Base-by-base conservation (phyloP, 2,113 vertebrate species). In the Cacatua alba region DNA sequence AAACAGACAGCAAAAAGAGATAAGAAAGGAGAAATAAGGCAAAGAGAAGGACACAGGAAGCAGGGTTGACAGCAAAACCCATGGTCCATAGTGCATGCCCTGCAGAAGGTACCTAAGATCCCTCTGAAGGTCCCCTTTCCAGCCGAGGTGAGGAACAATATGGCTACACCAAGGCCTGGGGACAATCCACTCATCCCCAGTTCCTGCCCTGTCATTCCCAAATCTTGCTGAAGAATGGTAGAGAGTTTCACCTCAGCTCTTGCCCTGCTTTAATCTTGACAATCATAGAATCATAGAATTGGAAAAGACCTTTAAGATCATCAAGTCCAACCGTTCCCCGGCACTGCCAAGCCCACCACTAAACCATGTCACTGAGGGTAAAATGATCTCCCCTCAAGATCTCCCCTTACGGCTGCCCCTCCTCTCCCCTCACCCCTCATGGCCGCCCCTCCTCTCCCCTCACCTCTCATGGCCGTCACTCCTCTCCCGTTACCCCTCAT, bases 31-130 rank as follows among this genome's bases (percentile, higher is more conserved):
- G 46, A 82, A 84, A 18, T 15, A 39, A 51, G 60, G 23, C 3
- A 24, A 35, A 33, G n/a, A 6, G 28, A 67, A 70, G n/a, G 37
- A 13, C 11, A 1, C 0, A 1, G 1, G 31, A 53, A 71, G n/a
- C 11, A 29, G 37, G 31, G 59, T 1, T 43, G 71, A 28, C 29
- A 41, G 48, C 21, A 82, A 60, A 31, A 0, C 13, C 18, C 4
- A 1, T 2, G 23, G 13, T 65, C 49, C 28, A 35, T 2, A 24
- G 8, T 29, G 31, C 41, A 2, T 17, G 20, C 2, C 13, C 23
- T 29, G 17, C 19, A 81, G 49, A 57, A 25, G 24, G 24, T 35
- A 25, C 62, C 49, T 13, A 26, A 53, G 12, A 6, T 64, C 25
- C 17, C 11, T 28, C 49, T 20, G 19, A 51, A 52, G 18, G 21